A percentile compares a stretch with the other conserved stretches of the same genome.
Conservation (phyloP, 2,888 invertebrate species). For the Dasysyrphus albostriatus region DNA sequence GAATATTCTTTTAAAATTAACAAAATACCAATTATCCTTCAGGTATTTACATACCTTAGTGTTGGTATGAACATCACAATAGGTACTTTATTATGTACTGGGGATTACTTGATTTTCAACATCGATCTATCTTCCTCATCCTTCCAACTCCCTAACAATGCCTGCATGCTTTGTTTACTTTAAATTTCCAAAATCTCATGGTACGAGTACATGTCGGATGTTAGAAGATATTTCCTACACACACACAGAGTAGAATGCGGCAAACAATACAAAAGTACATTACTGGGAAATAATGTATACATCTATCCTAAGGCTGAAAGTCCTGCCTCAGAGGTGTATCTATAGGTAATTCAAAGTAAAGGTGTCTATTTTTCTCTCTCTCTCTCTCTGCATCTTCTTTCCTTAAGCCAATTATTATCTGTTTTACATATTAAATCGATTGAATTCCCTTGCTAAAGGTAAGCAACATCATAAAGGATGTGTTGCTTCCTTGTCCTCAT, state of each 20-base stretch:
- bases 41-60: not conserved
- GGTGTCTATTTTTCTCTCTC: conserved; percentile 45
- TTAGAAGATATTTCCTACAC: conserved; percentile 16
- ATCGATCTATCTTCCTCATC: conserved; percentile 14
- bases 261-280: conserved; percentile 29
- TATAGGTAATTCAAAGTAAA: conserved; percentile 45
- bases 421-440: conserved; percentile 72
- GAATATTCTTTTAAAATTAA: not conserved
- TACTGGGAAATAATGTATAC: conserved; percentile 9
- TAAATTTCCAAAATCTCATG: conserved; percentile 23
- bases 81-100: not conserved
- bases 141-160: not conserved
- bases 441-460: conserved; percentile 49
- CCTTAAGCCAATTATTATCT: conserved; percentile 60
- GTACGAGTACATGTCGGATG: conserved; percentile 22
- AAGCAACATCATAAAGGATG: conserved; percentile 51
- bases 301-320: conserved; percentile 4
- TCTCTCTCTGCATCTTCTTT: not conserved
- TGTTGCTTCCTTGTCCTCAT: conserved; percentile 7
- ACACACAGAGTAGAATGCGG: conserved; percentile 20
- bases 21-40: conserved; percentile 15
- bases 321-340: conserved; percentile 20
- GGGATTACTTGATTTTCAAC: conserved; percentile 30
- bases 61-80: too few species aligned
- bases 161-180: conserved; percentile 14